phyloP scores from a whole-genome alignment of 2,888 invertebrate species.

The Heliothis peltigera region DNA sequence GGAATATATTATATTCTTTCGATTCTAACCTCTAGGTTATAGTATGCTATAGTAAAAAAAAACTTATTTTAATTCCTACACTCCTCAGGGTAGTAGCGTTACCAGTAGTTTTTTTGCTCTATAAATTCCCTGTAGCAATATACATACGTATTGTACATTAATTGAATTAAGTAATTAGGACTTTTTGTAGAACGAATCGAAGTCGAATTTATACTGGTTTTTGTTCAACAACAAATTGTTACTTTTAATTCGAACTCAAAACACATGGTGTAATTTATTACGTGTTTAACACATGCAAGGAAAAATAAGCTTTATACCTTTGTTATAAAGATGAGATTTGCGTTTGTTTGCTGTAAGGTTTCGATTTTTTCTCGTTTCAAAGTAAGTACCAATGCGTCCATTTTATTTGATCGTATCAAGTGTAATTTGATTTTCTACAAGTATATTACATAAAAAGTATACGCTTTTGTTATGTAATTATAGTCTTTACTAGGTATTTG shows the following conservation, averaged over 20 bases:
- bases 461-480: constrained; percentile 37
- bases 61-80: not conserved
- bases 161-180: constrained; percentile 62
- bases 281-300: not conserved
- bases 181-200: constrained; percentile 48
- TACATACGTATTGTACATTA: constrained; percentile 38
- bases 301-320: constrained; percentile 5
- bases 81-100: not conserved
- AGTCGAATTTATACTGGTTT: constrained; percentile 31
- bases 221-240: constrained; percentile 36
- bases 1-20: no score
- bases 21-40: not conserved
- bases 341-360: not conserved
- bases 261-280: constrained; percentile 30
- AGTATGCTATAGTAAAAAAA: not conserved
- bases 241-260: constrained; percentile 51
- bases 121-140: constrained; percentile 10
- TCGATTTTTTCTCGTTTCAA: constrained; percentile 38
- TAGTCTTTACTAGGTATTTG: constrained; percentile 9
- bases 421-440: constrained; percentile 51
- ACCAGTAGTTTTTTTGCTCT: constrained; percentile 22
- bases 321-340: constrained; percentile 15
- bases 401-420: constrained; percentile 50
- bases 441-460: constrained; percentile 28
- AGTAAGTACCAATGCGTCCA: constrained; percentile 24